Evolutionary conservation across 1,140 invertebrate species (phyloP).

Genomic region (Monomorium pharaonis): DNA sequence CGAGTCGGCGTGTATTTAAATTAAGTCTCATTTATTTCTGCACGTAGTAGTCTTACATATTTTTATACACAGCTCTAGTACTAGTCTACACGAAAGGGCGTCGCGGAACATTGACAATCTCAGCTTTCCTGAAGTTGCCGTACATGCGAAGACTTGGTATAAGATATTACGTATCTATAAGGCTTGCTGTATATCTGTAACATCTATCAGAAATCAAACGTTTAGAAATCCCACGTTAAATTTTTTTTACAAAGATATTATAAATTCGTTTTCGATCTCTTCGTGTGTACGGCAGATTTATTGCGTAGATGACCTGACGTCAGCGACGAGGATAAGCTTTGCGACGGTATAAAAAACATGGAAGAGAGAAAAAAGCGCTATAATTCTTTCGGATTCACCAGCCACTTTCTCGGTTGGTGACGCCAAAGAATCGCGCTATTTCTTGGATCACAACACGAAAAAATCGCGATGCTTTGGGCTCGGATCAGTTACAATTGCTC

Average conservation of each 20-base stretch:
- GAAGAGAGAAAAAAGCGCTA: conserved; percentile 60
- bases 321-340: conserved; percentile 54
- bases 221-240: background rate
- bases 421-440: background rate
- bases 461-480: conserved; percentile 52
- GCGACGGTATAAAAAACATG: conserved; percentile 39
- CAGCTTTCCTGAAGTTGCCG: background rate
- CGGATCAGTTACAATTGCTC: conserved; percentile 56
- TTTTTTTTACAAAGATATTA: background rate
- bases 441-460: conserved; percentile 41
- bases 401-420: conserved; percentile 11
- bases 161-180: background rate
- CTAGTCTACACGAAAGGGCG: conserved; percentile 47
- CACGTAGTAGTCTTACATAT: conserved; percentile 55
- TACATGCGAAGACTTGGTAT: background rate
- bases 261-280: background rate
- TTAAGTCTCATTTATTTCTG: conserved; percentile 55
- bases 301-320: background rate
- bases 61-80: conserved; percentile 44
- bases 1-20: conserved; percentile 43
- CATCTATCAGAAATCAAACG: background rate
- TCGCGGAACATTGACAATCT: conserved; percentile 8
- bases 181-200: background rate
- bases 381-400: conserved; percentile 74
- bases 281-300: background rate